Conservation (phyloP, 2,797 vertebrate genomes). For the Okamejei kenojei region DNA sequence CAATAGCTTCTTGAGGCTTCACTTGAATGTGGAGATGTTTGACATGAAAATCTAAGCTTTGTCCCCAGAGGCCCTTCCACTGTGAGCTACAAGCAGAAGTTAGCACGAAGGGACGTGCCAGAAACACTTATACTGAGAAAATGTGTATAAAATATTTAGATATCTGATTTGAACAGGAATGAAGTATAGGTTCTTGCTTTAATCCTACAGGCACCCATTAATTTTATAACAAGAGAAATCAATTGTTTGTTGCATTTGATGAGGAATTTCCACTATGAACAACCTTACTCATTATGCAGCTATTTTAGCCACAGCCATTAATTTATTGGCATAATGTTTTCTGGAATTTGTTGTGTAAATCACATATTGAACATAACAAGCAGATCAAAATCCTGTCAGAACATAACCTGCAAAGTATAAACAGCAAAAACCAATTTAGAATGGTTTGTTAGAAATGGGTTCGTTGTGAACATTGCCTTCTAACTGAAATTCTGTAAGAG, state of each 20-base stretch:
- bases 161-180: not conserved
- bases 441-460: not conserved
- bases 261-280: not conserved
- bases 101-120: not conserved
- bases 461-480: not conserved
- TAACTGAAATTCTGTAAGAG: not conserved
- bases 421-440: not conserved
- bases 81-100: slow-evolving; percentile 21
- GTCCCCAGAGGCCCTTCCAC: slow-evolving; percentile 29
- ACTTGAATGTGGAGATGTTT: slow-evolving; percentile 21
- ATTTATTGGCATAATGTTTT: not conserved
- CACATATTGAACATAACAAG: not conserved
- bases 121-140: slow-evolving; percentile 1
- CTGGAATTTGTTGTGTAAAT: not conserved
- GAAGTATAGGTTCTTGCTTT: not conserved
- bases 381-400: not conserved
- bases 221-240: not conserved
- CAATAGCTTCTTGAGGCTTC: slow-evolving; percentile 5
- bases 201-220: not conserved
- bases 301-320: not conserved
- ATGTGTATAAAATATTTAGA: not conserved
- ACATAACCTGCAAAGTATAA: not conserved
- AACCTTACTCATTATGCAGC: not conserved
- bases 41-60: slow-evolving; percentile 20
- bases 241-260: not conserved